Evolutionary conservation across 2,113 vertebrate genomes (phyloP), one percentile per base, ranked within the genome.

Genomic region (Ceuthmochares aereus): DNA sequence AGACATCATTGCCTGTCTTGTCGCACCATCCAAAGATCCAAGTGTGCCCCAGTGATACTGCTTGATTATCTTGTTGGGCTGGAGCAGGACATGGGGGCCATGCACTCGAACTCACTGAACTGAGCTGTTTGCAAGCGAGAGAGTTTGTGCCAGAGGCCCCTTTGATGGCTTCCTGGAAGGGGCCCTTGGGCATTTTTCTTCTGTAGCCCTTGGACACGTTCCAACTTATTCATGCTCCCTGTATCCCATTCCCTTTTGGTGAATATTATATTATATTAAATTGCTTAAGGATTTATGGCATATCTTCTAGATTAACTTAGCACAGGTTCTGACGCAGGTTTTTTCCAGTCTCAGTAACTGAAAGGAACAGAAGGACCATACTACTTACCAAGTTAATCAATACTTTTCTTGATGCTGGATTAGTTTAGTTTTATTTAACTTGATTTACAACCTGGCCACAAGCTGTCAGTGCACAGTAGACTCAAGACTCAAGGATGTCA

Each of bases 241-340:
- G 7, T 36, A 1, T 3, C 4, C 14, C 2, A 6, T 37, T 6
- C 10, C 5, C 6, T 23, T 66, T 47, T 49, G 20, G 34, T 8
- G 75, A 72, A 43, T 37, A 81, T 77, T 84, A 40, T 40, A 40
- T 78, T 72, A 43, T 37, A 80, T 77, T 84, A 64, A 76, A 68
- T 64, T 81, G 6, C 51, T 87, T 59, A 78, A 77, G 81, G 76
- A 80, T 89, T 89, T 84, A 91, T 77, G 47, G 10, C 25, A n/a
- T 78, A 40, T 37, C 25, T 15, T 80, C 64, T 69, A 60, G 21
- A 62, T 81, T 16, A 94, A 76, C 29, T 15, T 66, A 81, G 58
- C 23, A 12, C 14, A 66, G 27, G 13, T 81, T 89, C 63, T 87
- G 84, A 73, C 14, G 80, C 49, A 60, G 55, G 18, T 77, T 91